Base-by-base conservation (phyloP, 2,113 vertebrate genomes). In the Sakesphorus luctuosus region DNA sequence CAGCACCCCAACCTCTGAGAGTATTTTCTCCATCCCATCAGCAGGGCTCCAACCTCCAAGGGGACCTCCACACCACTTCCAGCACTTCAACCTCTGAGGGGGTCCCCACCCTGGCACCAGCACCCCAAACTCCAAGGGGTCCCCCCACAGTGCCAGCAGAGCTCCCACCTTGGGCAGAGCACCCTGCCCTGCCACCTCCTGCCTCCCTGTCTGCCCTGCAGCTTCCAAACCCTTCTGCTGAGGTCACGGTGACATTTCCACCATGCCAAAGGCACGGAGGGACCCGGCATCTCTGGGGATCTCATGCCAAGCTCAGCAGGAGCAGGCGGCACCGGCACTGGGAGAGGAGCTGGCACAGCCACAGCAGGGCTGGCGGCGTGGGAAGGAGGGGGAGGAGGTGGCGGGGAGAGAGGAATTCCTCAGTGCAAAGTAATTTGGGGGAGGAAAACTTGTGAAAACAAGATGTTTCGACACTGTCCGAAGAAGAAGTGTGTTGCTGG, bases 371-470 rank as follows among this genome's bases (percentile, higher is more conserved):
- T 13, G 13, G 58, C 1, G 4, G 58, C 1, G 4, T 79, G 90
- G 85, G 89, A 88, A 84, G 84, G 67, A 95, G 80, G 25, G 55
- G 92, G 71, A 83, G 93, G 89, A 84, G 81, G 79, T 35, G 72
- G 67, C 8, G 6, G 28, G 13, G 31, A 66, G 53, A 55, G 67
- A 92, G 85, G 82, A 97, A 95, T 96, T 93, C 90, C 88, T 93
- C 71, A 93, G 75, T 88, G 90, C 79, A 67, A 62, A 95, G 88
- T 80, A 94, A 96, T 93, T 86, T 92, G 88, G 50, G 79, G 88
- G 90, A 94, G 96, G 95, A 95, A 95, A 93, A 95, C 88, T 97
- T 90, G 95, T 96, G 92, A 96, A 96, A 96, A 95, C 94, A 97
- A 97, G 90, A 88, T 78, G 72, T 96, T 97, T 96, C 72, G 10